Conservation (phyloP, 2,797 vertebrate species). For the Scyliorhinus canicula region DNA sequence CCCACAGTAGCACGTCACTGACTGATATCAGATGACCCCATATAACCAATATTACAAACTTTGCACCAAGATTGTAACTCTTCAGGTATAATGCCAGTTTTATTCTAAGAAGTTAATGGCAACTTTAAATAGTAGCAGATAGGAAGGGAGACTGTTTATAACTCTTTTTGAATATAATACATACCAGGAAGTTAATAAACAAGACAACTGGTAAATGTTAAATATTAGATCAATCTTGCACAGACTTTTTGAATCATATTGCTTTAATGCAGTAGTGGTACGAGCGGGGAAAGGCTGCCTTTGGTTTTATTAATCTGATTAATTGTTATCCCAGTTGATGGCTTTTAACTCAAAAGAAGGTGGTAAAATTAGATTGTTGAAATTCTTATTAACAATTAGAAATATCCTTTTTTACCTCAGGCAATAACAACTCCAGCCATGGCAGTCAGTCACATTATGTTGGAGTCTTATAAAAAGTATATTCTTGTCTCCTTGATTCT, state of each 20-base stretch:
- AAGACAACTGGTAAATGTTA: background rate
- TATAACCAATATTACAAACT: background rate
- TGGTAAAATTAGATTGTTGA: background rate
- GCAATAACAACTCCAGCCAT: slow-evolving; percentile 99
- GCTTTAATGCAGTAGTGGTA: background rate
- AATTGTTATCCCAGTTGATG: background rate
- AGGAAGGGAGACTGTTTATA: background rate
- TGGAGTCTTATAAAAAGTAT: slow-evolving; percentile 99
- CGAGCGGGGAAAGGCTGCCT: background rate
- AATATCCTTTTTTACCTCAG: slow-evolving; percentile 51
- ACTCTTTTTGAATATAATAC: background rate
- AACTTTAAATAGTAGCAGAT: background rate
- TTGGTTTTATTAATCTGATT: background rate
- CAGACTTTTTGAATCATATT: background rate
- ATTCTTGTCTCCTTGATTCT: slow-evolving; percentile 98
- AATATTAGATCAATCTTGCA: background rate
- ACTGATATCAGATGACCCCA: background rate
- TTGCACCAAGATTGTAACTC: background rate
- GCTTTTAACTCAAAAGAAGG: background rate
- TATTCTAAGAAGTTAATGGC: background rate
- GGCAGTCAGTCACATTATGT: slow-evolving; percentile 99
- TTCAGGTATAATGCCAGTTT: background rate
- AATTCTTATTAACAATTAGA: slow-evolving; percentile 9
- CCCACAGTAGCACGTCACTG: background rate
- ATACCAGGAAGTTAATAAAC: background rate